Conservation (phyloP, 2,797 vertebrate species). For the Euthynnus affinis region DNA sequence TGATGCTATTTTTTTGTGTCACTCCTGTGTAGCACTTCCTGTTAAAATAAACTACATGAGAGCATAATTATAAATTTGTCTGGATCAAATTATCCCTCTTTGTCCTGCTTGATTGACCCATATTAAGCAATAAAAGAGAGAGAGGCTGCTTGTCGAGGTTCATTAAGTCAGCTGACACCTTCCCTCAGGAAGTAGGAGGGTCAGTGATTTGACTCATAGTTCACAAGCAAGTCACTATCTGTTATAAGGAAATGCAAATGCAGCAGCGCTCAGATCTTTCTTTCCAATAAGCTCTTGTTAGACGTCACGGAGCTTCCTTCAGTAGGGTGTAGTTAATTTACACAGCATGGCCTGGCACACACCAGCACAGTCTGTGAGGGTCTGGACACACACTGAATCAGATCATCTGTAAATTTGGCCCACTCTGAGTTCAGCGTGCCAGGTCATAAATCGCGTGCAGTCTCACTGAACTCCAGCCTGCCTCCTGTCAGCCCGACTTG, state of each 20-base stretch:
- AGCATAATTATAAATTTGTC: background rate
- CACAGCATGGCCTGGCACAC: constrained; percentile 54
- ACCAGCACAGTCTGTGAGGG: constrained; percentile 52
- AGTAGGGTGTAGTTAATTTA: constrained; percentile 56
- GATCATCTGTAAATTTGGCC: constrained; percentile 73
- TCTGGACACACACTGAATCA: constrained; percentile 56
- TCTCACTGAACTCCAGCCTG: constrained; percentile 60
- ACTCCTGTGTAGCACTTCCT: background rate
- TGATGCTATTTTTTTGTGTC: constrained; percentile 9
- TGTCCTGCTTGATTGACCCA: constrained; percentile 58
- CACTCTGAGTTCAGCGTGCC: constrained; percentile 58
- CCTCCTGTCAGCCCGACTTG: constrained; percentile 61
- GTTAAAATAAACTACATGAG: background rate
- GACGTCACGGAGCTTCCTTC: constrained; percentile 46
- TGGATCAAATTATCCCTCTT: constrained; percentile 7
- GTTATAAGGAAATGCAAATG: constrained; percentile 34
- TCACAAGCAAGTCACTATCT: constrained; percentile 58
- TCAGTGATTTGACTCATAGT: constrained; percentile 68
- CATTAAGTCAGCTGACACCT: constrained; percentile 68
- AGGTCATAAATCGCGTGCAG: constrained; percentile 73
- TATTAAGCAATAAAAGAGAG: constrained; percentile 45
- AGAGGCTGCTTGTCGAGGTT: constrained; percentile 66
- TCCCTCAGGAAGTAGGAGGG: constrained; percentile 57
- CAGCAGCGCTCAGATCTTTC: constrained; percentile 33
- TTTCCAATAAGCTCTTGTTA: constrained; percentile 44